Base-by-base conservation (phyloP, 1,140 invertebrate species). In the Trichoplusia ni region DNA sequence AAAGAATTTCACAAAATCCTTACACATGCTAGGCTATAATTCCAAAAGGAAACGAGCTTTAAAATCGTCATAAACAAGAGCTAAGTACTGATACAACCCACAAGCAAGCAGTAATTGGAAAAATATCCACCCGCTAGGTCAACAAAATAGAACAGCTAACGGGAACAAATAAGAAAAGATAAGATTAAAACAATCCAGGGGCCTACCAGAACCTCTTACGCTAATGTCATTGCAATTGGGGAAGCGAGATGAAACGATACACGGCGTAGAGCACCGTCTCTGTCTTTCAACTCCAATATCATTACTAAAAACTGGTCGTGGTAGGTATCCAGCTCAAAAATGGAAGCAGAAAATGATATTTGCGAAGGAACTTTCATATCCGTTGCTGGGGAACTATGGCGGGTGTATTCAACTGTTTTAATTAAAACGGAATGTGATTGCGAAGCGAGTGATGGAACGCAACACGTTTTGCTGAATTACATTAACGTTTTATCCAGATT, bases 381-480 rank as follows among this genome's bases (percentile, higher is more conserved):
- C 64, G 63, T 31, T 16, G 7, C 59, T 35, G 29, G 49, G 66
- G 14, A 70, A 69, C 62, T 42, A 19, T 16, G 38, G 21, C 62
- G 63, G 69, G 67, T 64, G 58, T 67, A 65, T 66, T 67, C 66
- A 62, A 54, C 44, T 42, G 70, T 73, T 80, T 80, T 80, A 75
- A 77, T 77, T 74, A 74, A 74, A 69, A 19, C 67, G 66, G 61
- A 75, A 75, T 71, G 66, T 67, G 69, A 75, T 79, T 72, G 19
- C 40, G 18, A 44, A 40, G 19, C 16, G 23, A 18, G 59, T 38
- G 13, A 18, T 19, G 16, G 16, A 18, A 19, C n/a, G 37, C 37
- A 31, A 31, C 13, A 64, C 61, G 58, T 59, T n/a, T 69, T 63
- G 53, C 56, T 18, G 25, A 49, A 49, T 49, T 13, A 14, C 21